Percentiles rank a stretch among this genome's conserved stretches.
Evolutionary conservation across 2,113 vertebrate species (phyloP).

Genomic region (Hemiscyllium ocellatum): DNA sequence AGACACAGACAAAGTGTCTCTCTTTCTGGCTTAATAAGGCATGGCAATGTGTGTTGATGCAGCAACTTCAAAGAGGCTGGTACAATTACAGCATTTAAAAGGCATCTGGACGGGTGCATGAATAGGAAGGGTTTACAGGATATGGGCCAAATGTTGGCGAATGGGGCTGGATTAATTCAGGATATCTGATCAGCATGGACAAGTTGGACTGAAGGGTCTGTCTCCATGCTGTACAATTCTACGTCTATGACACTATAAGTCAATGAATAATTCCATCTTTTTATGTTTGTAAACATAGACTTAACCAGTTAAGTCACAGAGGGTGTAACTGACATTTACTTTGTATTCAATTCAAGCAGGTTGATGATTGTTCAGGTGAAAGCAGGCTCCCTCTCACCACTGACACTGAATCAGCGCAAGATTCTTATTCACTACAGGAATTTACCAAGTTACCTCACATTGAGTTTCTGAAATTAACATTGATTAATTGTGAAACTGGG

Average conservation of each 20-base stretch:
- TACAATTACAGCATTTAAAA: too few relatives aligned
- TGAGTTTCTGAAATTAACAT: constrained; percentile 5
- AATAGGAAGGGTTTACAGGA: too few relatives aligned
- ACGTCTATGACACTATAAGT: not conserved
- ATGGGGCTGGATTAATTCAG: too few relatives aligned
- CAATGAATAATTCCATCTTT: not conserved
- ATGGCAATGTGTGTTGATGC: not conserved
- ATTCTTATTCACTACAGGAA: not conserved
- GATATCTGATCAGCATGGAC: too few relatives aligned
- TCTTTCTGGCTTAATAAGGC: not conserved
- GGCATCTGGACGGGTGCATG: too few relatives aligned
- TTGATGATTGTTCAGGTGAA: not conserved
- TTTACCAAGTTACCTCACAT: not conserved
- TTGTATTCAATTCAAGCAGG: not conserved
- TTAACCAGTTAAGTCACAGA: not conserved
- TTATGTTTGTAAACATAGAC: not conserved
- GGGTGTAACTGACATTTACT: not conserved
- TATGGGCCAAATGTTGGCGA: too few relatives aligned
- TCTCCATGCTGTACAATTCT: too few relatives aligned
- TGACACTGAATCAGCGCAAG: not conserved
- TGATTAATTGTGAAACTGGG: constrained; percentile 18
- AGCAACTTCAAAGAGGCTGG: not conserved
- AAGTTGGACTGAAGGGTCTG: too few relatives aligned
- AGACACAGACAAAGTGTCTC: not conserved
- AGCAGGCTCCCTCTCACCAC: not conserved